A percentile compares a stretch with the other conserved stretches of the same genome.
These are phyloP conservation scores for Leptodactylus fuscus DNA, from an alignment of 2,113 vertebrate species.

Conservation along the genomic window DNA sequence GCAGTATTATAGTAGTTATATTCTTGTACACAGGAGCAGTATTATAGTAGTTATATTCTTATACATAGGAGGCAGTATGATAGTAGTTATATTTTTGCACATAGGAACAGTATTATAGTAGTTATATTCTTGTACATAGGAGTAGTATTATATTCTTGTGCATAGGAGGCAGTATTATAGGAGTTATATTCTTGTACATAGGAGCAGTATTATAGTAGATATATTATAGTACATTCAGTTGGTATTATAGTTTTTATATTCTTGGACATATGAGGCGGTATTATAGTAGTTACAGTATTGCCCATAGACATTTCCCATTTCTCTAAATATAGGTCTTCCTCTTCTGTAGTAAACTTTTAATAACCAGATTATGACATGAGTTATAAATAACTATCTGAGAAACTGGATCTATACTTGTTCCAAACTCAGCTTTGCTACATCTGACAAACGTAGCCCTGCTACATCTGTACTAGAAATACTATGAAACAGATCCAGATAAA, in stretches of 20 bases:
- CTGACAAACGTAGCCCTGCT: neutral
- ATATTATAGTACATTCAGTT: neutral
- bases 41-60: slow-evolving; percentile 6
- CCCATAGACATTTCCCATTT: neutral
- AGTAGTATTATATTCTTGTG: too few relatives aligned
- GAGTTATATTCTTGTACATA: neutral
- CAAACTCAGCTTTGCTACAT: neutral
- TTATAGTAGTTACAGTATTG: neutral
- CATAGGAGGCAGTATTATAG: neutral
- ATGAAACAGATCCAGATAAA: neutral
- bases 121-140: neutral
- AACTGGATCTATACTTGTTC: neutral
- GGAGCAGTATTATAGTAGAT: neutral
- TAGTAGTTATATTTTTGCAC: neutral
- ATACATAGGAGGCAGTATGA: neutral
- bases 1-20: too few relatives aligned
- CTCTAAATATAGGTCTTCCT: too few relatives aligned
- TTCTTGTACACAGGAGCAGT: neutral
- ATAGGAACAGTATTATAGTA: neutral
- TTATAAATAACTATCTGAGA: neutral
- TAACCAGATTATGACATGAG: neutral
- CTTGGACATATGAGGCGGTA: neutral
- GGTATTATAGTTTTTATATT: slow-evolving; percentile 1
- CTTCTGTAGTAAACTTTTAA: neutral
- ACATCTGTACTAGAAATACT: neutral